A percentile compares a stretch with the other conserved stretches of the same genome.
These are phyloP conservation scores for Drosophila eohydei DNA, from an alignment of 2,888 invertebrate species.

Conservation along the genomic window DNA sequence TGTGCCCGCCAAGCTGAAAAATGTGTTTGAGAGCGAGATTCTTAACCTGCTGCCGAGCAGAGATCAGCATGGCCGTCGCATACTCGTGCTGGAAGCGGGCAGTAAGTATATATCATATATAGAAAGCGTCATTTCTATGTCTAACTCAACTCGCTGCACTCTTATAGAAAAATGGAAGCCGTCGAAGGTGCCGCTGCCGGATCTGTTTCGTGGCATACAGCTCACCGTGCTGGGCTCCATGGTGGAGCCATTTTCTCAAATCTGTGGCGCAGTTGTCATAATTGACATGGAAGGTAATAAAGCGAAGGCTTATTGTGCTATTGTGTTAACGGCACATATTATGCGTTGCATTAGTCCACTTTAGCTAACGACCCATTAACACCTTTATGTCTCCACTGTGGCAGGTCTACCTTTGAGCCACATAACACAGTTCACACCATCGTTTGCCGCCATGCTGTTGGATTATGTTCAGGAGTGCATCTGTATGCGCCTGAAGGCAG, in stretches of 20 bases:
- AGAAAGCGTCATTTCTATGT: not conserved
- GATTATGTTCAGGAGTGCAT: conserved; percentile 93
- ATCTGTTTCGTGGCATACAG: conserved; percentile 90
- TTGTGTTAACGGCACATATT: conserved; percentile 6
- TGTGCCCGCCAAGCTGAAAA: conserved; percentile 87
- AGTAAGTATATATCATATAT: conserved; percentile 85
- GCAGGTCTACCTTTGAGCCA: conserved; percentile 88
- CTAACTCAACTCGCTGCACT: not conserved
- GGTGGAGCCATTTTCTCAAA: conserved; percentile 92
- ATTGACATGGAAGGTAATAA: conserved; percentile 89
- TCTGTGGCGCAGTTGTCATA: conserved; percentile 90
- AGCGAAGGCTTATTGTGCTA: not conserved
- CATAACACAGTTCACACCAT: conserved; percentile 91
- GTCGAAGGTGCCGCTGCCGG: conserved; percentile 88
- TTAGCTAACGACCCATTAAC: conserved; percentile 13
- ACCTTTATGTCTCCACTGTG: not conserved
- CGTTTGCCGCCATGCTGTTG: conserved; percentile 89
- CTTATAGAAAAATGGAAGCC: conserved; percentile 90
- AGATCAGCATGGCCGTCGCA: conserved; percentile 88
- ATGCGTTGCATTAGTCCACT: not conserved
- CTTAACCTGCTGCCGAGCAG: conserved; percentile 89
- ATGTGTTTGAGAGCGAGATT: conserved; percentile 88
- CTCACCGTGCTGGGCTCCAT: conserved; percentile 90
- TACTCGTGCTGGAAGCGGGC: conserved; percentile 90
- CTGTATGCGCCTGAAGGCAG: conserved; percentile 92